These are phyloP conservation scores for Hormaphis cornu DNA, from an alignment of 1,140 invertebrate genomes.

Conservation along the genomic window DNA sequence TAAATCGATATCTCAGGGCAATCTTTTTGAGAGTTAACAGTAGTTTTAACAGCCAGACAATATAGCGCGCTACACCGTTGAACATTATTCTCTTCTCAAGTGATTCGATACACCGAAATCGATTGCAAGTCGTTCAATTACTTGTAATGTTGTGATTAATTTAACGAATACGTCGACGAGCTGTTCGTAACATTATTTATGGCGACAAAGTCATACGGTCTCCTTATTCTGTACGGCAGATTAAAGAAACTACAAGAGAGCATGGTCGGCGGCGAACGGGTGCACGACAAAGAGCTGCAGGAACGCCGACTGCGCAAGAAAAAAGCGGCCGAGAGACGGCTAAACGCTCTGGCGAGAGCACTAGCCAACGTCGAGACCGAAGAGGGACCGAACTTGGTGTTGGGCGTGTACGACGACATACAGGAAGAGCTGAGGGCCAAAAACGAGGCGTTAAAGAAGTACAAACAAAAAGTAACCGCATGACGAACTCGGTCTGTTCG, in stretches of 20 bases:
- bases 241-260: constrained; percentile 60
- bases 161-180: too few relatives aligned
- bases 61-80: too few relatives aligned
- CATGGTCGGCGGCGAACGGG: constrained; percentile 71
- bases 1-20: too few relatives aligned
- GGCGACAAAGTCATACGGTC: too few relatives aligned
- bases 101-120: too few relatives aligned
- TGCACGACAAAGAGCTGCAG: constrained; percentile 59
- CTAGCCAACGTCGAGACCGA: constrained; percentile 62
- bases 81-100: too few relatives aligned
- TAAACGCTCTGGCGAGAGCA: constrained; percentile 56
- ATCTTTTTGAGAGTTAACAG: too few relatives aligned
- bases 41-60: too few relatives aligned
- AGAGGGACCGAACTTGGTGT: constrained; percentile 50
- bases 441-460: constrained; percentile 59
- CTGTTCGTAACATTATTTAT: too few relatives aligned
- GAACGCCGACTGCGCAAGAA: constrained; percentile 60
- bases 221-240: constrained; percentile 40
- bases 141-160: too few relatives aligned
- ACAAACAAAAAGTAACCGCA: constrained; percentile 53
- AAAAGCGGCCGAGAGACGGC: constrained; percentile 56
- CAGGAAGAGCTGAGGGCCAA: constrained; percentile 65
- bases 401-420: constrained; percentile 61
- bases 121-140: too few relatives aligned
- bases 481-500: too few relatives aligned